Conservation (phyloP, 2,888 invertebrate species). For the Rhamnusium bicolor region DNA sequence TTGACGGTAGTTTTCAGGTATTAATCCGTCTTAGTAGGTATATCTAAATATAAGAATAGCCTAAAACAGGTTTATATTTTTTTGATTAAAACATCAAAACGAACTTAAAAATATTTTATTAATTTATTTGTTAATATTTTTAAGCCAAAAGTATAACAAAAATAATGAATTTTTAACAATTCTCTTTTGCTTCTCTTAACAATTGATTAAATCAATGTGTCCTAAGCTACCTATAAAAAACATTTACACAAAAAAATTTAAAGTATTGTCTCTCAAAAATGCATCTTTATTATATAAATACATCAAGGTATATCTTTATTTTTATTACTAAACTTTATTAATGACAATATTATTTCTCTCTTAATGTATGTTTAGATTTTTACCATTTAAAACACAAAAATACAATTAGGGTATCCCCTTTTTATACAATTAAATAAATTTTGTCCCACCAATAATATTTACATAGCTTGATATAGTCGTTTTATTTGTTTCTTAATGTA, state of each 20-base stretch:
- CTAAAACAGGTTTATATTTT: too few relatives aligned
- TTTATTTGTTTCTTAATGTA: background rate
- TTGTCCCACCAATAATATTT: background rate
- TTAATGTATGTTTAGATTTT: slow-evolving; percentile 2
- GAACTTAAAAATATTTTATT: slow-evolving; percentile 51
- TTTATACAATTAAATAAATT: background rate
- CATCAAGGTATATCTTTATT: slow-evolving; percentile 35
- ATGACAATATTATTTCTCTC: slow-evolving; percentile 34
- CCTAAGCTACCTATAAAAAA: slow-evolving; percentile 58
- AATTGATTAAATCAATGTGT: slow-evolving; percentile 57
- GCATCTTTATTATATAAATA: slow-evolving; percentile 53
- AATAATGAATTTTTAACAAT: slow-evolving; percentile 62
- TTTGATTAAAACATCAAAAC: background rate
- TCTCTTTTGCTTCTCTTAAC: slow-evolving; percentile 60
- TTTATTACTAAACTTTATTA: slow-evolving; percentile 40
- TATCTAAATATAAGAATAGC: too few relatives aligned
- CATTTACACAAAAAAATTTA: slow-evolving; percentile 46
- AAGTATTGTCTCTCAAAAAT: slow-evolving; percentile 61
- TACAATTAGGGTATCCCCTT: background rate
- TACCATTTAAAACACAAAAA: slow-evolving; percentile 11
- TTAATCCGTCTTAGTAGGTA: too few relatives aligned
- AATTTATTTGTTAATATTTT: slow-evolving; percentile 41
- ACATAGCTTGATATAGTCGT: background rate
- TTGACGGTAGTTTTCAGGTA: too few relatives aligned
- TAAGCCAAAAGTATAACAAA: slow-evolving; percentile 54